Evolutionary conservation across 92 coral and sea anemone genomes (phyloP), one percentile per base, ranked within the genome.

Genomic region (Desmophyllum pertusum): DNA sequence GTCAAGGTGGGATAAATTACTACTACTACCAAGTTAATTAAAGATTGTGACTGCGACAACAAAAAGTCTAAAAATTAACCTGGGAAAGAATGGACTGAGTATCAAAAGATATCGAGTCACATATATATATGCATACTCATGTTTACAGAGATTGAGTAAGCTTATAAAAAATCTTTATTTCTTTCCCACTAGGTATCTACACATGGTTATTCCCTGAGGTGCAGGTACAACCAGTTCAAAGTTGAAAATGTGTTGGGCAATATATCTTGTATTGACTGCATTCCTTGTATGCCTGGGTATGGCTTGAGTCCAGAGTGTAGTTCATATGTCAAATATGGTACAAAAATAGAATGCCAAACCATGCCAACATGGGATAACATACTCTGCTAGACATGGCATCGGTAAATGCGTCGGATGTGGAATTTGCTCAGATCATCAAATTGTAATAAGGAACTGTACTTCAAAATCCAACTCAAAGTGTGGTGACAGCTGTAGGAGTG

Each of bases 291-390:
- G 1, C 63, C 42, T 23, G 92, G 94, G 3, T 10, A 33, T 15
- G 97, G 93, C 1, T 75, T 93, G 74, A 15, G 33, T 45, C 92
- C 97, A 61, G 65, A 81, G 52, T 93, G 97, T 90, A 87, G 90
- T 0, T 25, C 33, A 17, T 21, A 1, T 15, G 73, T 93, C 3
- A 41, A 72, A 15, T 74, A 87, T 25, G 87, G 85, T 62, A 33
- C 63, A 8, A 35, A 17, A n/a, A 78, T 73, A 7, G 33, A 46
- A 37, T 93, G 96, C 57, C 53, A 76, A n/a, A 66, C 75, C 90
- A 25, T 93, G 92, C 46, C 38, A 72, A 57, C 30, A n/a, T 11
- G 94, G 96, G 10, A 68, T 9, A 17, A 77, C 83, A 10, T 93
- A 88, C 76, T 93, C 96, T 30, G 77, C 62, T 21, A 82, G 38